Evolutionary conservation across 2,797 vertebrate species (phyloP).

Genomic region (Pteropus rufus): DNA sequence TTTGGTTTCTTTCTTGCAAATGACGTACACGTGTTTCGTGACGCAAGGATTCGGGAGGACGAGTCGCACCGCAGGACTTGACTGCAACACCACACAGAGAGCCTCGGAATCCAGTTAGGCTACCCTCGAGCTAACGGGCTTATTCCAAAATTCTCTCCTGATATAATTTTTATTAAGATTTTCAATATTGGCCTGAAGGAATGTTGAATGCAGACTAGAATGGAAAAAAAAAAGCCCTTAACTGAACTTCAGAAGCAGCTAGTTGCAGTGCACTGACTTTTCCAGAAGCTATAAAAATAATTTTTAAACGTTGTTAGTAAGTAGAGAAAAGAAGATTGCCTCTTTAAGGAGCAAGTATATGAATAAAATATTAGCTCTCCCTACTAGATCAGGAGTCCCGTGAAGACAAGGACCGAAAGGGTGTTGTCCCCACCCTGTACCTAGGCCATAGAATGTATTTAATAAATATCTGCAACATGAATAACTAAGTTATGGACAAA

Average conservation of each 20-base stretch:
- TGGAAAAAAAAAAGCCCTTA: neutral
- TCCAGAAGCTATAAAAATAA: neutral
- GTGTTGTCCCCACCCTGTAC: neutral
- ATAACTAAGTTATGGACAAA: neutral
- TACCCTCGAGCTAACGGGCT: neutral
- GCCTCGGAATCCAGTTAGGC: neutral
- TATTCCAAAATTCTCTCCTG: slow-evolving; percentile 21
- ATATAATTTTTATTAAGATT: slow-evolving; percentile 27
- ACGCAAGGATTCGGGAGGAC: slow-evolving; percentile 19
- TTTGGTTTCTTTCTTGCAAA: slow-evolving; percentile 48
- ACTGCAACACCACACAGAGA: neutral
- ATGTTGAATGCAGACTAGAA: neutral
- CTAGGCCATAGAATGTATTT: neutral
- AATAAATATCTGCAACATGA: slow-evolving; percentile 18
- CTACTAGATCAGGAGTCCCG: neutral
- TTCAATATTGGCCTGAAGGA: slow-evolving; percentile 12
- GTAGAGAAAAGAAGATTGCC: neutral
- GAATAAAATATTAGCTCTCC: neutral
- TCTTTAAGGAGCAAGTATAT: neutral
- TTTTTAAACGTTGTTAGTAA: neutral
- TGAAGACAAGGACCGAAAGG: neutral
- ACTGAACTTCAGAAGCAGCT: neutral
- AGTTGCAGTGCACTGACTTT: neutral
- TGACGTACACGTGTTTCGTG: neutral
- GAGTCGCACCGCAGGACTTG: neutral